Conservation (phyloP, 2,888 invertebrate genomes). For the Poecilus cupreus region DNA sequence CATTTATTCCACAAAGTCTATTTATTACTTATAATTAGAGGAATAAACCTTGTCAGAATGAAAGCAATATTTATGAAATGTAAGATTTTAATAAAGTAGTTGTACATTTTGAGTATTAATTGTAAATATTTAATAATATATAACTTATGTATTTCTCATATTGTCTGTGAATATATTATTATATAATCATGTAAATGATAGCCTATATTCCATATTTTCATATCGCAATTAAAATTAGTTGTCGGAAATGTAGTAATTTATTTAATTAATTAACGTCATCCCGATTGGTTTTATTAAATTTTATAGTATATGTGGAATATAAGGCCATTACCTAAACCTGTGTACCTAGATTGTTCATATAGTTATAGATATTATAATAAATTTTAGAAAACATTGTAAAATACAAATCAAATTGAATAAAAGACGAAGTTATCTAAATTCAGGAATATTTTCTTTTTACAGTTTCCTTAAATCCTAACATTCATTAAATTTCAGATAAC, state of each 20-base stretch:
- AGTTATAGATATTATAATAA: constrained; percentile 54
- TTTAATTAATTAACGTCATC: constrained; percentile 6
- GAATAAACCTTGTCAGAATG: constrained; percentile 43
- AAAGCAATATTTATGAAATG: constrained; percentile 57
- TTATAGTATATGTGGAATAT: constrained; percentile 53
- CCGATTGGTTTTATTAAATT: constrained; percentile 22
- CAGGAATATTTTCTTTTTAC: constrained; percentile 7
- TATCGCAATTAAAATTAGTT: constrained; percentile 25
- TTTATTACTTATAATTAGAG: constrained; percentile 47
- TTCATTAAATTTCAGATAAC: no score
- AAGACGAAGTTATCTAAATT: constrained; percentile 51
- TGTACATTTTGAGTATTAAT: constrained; percentile 55
- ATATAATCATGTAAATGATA: constrained; percentile 50
- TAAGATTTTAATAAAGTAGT: constrained; percentile 40
- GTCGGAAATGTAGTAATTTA: constrained; percentile 30
- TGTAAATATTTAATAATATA: constrained; percentile 53
- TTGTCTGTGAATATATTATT: constrained; percentile 54
- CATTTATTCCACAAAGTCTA: constrained; percentile 40
- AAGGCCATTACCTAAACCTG: constrained; percentile 54
- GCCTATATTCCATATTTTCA: constrained; percentile 55
- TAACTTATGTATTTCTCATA: constrained; percentile 56
- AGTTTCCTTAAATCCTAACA: background rate
- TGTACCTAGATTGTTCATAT: constrained; percentile 56
- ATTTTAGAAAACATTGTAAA: constrained; percentile 54
- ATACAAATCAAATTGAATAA: constrained; percentile 55